These are phyloP conservation scores for Synergus japonicus DNA, from an alignment of 2,888 invertebrate genomes.

Conservation along the genomic window DNA sequence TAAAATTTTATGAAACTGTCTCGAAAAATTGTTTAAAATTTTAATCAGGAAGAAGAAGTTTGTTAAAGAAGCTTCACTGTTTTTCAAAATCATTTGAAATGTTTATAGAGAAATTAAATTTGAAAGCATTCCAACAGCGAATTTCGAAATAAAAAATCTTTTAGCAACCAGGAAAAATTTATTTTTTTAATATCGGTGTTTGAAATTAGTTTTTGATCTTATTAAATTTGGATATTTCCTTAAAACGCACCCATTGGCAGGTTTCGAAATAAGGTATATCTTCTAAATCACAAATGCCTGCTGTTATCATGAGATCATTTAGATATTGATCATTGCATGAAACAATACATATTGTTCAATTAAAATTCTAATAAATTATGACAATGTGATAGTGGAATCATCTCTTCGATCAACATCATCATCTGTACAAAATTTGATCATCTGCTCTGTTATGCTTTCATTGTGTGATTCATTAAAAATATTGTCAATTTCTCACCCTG, in stretches of 20 bases:
- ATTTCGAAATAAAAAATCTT: neutral
- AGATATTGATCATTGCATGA: slow-evolving; percentile 62
- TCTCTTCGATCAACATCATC: slow-evolving; percentile 14
- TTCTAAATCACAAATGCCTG: slow-evolving; percentile 53
- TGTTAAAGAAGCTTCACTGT: too few relatives aligned
- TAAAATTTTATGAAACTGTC: too few relatives aligned
- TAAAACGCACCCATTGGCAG: slow-evolving; percentile 70
- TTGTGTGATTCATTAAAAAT: slow-evolving; percentile 5
- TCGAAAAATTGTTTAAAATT: neutral
- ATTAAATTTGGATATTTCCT: slow-evolving; percentile 63
- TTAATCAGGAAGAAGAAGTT: too few relatives aligned
- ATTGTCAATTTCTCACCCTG: neutral
- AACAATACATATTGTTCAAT: slow-evolving; percentile 40
- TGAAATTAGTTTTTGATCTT: slow-evolving; percentile 6
- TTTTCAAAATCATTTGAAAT: too few relatives aligned
- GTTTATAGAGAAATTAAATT: too few relatives aligned
- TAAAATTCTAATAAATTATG: neutral
- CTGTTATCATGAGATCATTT: slow-evolving; percentile 57
- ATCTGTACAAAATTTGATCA: slow-evolving; percentile 47
- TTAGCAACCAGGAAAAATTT: neutral
- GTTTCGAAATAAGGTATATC: slow-evolving; percentile 69
- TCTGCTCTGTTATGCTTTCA: slow-evolving; percentile 45
- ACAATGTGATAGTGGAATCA: slow-evolving; percentile 3
- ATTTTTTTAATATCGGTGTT: neutral
- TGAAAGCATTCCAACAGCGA: too few relatives aligned